These are phyloP conservation scores for Parelbella ahira DNA, from an alignment of 2,888 invertebrate genomes.

Conservation along the genomic window DNA sequence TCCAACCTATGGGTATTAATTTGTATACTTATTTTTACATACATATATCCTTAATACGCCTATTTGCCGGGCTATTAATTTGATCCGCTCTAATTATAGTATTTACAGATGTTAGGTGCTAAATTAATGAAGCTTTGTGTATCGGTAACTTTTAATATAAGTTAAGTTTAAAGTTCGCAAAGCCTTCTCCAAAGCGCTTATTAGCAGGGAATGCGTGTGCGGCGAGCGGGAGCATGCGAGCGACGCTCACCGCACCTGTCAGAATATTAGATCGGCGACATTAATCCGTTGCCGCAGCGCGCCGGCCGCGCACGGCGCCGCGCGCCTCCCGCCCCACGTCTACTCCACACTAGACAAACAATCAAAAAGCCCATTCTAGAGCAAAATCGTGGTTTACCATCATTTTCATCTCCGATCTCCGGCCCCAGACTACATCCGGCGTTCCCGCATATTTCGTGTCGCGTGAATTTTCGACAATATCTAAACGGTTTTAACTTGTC, in stretches of 20 bases:
- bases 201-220: slow-evolving; percentile 2
- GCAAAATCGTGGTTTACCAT: slow-evolving; percentile 55
- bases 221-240: slow-evolving; percentile 26
- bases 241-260: slow-evolving; percentile 56
- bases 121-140: too few species aligned
- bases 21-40: too few species aligned
- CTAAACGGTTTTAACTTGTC: slow-evolving; percentile 1
- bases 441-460: slow-evolving; percentile 12
- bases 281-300: slow-evolving; percentile 56
- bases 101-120: too few species aligned
- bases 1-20: too few species aligned
- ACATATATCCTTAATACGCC: too few species aligned
- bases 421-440: slow-evolving; percentile 49
- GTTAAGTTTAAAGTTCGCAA: too few species aligned
- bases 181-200: slow-evolving; percentile 1
- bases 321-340: slow-evolving; percentile 27
- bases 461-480: not conserved
- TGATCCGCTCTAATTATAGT: too few species aligned
- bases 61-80: too few species aligned
- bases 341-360: slow-evolving; percentile 41
- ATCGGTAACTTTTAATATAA: too few species aligned
- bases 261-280: slow-evolving; percentile 70
- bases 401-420: slow-evolving; percentile 58
- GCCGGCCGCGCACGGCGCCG: slow-evolving; percentile 28
- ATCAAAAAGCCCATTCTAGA: slow-evolving; percentile 64